Evolutionary conservation across 2,113 vertebrate species (phyloP), one percentile per base, ranked within the genome.

Genomic region (Nanger granti): DNA sequence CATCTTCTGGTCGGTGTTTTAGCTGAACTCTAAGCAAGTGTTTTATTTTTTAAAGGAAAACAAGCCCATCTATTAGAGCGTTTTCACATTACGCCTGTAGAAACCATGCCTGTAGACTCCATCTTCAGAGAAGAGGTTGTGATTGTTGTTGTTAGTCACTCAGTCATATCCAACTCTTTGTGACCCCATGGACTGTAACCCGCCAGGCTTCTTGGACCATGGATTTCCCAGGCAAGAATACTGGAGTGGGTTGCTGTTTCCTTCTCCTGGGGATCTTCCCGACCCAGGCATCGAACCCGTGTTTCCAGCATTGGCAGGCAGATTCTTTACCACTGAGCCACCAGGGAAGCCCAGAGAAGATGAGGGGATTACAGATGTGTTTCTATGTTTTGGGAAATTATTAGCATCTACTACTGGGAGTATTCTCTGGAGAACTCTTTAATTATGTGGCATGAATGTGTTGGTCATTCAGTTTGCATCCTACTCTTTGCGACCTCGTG

Each of bases 1-100:
- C 89, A 26, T 64, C 59, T 93, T 24, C 2, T 28, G 47, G 80
- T 59, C 4, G 29, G 52, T 31, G 54, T 57, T 89, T 87, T 7
- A 8, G 41, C 15, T 44, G 91, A 62, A 41, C 29, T 26, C 0
- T 10, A 57, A 31, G 86, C 37, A 89, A 87, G 54, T 54, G 52
- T 59, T 84, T 91, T 66, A 52, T 5, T 90, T 92, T 94, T 41
- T 17, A 49, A 62, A 84, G 76, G 54, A 82, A 82, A 94, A 62
- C n/a, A 93, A 76, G 69, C 47, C 62, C 28, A 31, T 37, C 64
- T 57, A 6, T 91, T 49, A 29, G 60, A 20, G 29, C 14, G 44
- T 59, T 64, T 97, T 92, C 83, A 57, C 31, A 52, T 87, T 31
- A n/a, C 4, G 34, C 55, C 59, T 37, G 3, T 59, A 92, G 82